Conservation (phyloP, 2,888 invertebrate genomes). For the Coronaproctus castanopsis region DNA sequence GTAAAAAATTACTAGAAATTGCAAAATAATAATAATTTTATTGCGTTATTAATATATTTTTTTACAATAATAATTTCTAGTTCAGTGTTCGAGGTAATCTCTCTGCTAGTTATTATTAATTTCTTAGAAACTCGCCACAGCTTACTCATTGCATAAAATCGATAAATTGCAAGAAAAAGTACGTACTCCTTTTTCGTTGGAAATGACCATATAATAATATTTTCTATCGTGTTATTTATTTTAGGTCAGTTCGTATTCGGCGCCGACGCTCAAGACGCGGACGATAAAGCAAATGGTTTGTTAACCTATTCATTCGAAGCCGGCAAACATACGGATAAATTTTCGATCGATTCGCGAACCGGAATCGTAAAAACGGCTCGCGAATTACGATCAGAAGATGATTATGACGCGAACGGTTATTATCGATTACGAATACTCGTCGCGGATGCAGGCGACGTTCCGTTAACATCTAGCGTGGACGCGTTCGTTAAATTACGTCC, state of each 20-base stretch:
- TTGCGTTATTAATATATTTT: no score
- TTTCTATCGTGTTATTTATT: no score
- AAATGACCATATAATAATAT: no score
- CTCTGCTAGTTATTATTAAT: no score
- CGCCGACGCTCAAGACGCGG: constrained; percentile 64
- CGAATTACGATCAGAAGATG: constrained; percentile 32
- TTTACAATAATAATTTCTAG: no score
- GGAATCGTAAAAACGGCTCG: constrained; percentile 68
- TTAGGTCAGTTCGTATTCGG: constrained; percentile 70
- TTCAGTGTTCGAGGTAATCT: no score
- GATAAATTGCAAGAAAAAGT: no score
- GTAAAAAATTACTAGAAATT: no score
- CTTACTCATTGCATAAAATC: no score
- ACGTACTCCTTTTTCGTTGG: no score
- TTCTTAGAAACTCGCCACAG: no score
- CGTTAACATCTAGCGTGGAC: constrained; percentile 50
- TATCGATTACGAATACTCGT: constrained; percentile 58
- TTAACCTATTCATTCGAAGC: constrained; percentile 50
- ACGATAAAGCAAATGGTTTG: constrained; percentile 59
- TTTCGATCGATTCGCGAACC: constrained; percentile 54
- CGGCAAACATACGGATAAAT: constrained; percentile 56
- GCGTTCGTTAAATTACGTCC: constrained; percentile 57
- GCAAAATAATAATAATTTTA: no score
- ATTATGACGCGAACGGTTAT: constrained; percentile 14
- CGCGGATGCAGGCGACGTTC: constrained; percentile 50